Conservation (phyloP, 2,113 vertebrate species). For the Neolamprologus caudopunctatus region DNA sequence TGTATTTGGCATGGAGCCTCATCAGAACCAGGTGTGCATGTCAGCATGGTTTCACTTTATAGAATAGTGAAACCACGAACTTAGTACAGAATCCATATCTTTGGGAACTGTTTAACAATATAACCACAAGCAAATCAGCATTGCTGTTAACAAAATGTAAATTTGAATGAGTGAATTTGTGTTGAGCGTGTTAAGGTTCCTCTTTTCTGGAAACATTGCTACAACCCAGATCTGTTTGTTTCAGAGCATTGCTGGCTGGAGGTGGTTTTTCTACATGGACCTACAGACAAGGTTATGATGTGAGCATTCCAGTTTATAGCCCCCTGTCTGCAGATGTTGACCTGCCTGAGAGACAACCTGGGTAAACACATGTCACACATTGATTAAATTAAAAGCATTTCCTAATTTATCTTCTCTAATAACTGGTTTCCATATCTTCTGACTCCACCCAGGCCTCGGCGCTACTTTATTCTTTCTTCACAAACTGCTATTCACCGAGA, state of each 20-base stretch:
- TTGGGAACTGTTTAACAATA: not conserved
- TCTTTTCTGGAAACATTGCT: not conserved
- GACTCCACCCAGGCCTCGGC: constrained; percentile 72
- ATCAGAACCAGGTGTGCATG: constrained; percentile 64
- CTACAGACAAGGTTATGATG: constrained; percentile 95
- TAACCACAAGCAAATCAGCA: not conserved
- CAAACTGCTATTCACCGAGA: constrained; percentile 88
- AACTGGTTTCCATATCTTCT: not conserved
- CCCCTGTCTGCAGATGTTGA: constrained; percentile 84
- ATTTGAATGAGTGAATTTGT: not conserved
- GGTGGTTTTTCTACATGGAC: constrained; percentile 98
- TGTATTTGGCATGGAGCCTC: constrained; percentile 50
- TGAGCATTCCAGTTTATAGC: constrained; percentile 97
- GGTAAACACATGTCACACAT: constrained; percentile 71
- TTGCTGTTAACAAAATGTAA: not conserved
- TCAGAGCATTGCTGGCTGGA: constrained; percentile 89
- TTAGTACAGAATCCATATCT: not conserved
- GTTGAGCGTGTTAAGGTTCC: not conserved
- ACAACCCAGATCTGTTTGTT: constrained; percentile 18
- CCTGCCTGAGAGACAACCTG: constrained; percentile 81
- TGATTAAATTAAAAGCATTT: not conserved
- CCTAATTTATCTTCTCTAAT: not conserved
- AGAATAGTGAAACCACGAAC: not conserved
- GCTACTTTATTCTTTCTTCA: constrained; percentile 86
- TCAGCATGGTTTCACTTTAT: constrained; percentile 36